Evolutionary conservation across 2,113 vertebrate genomes (phyloP).

Genomic region (Scartelaos histophorus): DNA sequence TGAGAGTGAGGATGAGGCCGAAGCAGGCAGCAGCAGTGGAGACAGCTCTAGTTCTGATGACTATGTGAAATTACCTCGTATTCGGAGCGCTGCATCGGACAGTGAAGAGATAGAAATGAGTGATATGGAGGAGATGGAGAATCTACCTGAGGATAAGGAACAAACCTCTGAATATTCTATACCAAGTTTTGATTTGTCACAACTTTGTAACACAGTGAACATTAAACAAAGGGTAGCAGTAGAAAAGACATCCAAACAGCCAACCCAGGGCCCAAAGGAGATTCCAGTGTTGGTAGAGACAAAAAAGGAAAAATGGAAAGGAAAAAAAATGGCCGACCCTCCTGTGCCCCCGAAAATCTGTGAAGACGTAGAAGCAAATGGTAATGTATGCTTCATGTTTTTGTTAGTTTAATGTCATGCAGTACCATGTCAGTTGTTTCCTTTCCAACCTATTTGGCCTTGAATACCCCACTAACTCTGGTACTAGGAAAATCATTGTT

Average conservation of each 20-base stretch:
- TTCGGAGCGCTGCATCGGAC: conserved; percentile 1
- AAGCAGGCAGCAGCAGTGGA: neutral
- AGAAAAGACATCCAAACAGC: neutral
- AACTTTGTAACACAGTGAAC: neutral
- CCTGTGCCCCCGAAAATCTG: neutral
- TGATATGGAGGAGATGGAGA: conserved; percentile 8
- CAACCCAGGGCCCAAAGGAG: neutral
- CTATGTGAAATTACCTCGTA: conserved; percentile 1
- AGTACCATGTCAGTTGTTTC: no score
- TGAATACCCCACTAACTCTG: no score
- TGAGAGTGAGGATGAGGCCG: conserved; percentile 27
- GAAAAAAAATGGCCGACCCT: neutral
- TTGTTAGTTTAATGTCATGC: neutral
- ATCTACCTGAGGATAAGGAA: neutral
- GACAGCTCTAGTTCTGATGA: neutral
- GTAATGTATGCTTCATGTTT: neutral
- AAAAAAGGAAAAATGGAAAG: neutral
- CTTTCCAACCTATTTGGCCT: no score
- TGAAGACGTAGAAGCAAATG: neutral
- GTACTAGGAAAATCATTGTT: no score
- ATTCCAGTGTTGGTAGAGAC: neutral
- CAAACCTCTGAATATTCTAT: neutral
- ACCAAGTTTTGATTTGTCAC: neutral
- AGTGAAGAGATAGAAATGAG: neutral
- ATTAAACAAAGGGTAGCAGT: neutral